Conservation (phyloP, 2,797 vertebrate species). For the Simalia tracyae region DNA sequence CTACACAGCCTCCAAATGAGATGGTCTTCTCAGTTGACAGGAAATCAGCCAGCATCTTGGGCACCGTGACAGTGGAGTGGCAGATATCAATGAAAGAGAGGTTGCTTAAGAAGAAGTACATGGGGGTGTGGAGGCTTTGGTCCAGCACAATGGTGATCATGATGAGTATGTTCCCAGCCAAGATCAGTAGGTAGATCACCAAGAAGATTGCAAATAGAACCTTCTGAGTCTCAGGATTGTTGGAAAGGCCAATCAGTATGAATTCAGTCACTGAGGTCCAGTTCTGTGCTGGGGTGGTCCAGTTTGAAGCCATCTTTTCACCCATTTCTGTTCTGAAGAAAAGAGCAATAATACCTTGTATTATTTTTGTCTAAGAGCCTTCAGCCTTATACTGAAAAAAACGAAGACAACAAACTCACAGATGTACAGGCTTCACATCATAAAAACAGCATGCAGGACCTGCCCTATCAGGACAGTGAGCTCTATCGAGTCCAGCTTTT, state of each 20-base stretch:
- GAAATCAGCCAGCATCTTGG: constrained; percentile 64
- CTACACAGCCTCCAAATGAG: constrained; percentile 61
- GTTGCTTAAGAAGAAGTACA: constrained; percentile 73
- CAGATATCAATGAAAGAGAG: constrained; percentile 70
- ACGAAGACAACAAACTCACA: no score
- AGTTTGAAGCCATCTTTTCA: constrained; percentile 34
- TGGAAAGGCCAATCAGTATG: constrained; percentile 53
- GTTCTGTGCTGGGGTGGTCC: constrained; percentile 39
- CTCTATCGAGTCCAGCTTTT: background rate
- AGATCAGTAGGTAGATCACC: constrained; percentile 57
- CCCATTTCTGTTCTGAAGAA: constrained; percentile 38
- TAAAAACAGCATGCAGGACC: no score
- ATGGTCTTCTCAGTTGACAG: constrained; percentile 61
- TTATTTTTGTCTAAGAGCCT: background rate
- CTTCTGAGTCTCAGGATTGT: constrained; percentile 37
- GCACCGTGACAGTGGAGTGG: constrained; percentile 68
- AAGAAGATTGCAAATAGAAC: constrained; percentile 60
- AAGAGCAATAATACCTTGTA: background rate
- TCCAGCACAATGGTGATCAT: constrained; percentile 58
- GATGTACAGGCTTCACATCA: background rate
- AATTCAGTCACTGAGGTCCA: constrained; percentile 48
- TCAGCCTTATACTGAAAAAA: background rate
- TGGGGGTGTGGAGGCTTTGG: constrained; percentile 62
- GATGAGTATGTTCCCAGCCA: constrained; percentile 63
- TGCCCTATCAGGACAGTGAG: background rate